A percentile compares a stretch with the other conserved stretches of the same genome.
Evolutionary conservation across 2,113 vertebrate genomes (phyloP).

Genomic region (Prochilodus magdalenae): DNA sequence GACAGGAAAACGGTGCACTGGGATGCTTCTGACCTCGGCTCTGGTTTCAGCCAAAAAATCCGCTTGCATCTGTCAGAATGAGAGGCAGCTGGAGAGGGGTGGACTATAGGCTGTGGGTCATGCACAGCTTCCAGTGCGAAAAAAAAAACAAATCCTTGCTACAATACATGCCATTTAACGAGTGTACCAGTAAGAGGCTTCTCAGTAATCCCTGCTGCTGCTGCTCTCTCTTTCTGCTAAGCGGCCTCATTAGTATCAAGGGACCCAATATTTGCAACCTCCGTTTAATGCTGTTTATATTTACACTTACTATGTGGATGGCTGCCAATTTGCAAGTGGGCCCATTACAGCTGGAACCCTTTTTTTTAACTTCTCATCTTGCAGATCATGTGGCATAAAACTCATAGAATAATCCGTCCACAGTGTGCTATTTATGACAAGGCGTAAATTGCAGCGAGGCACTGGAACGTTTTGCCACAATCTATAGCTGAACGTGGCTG

Average conservation of each 20-base stretch:
- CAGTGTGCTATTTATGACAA: slow-evolving; percentile 27
- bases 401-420: slow-evolving; percentile 37
- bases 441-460: slow-evolving; percentile 27
- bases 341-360: slow-evolving; percentile 31
- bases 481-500: not conserved
- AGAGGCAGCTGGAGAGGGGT: slow-evolving; percentile 40
- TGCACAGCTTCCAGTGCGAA: slow-evolving; percentile 74
- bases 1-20: slow-evolving; percentile 70
- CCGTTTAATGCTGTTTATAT: slow-evolving; percentile 53
- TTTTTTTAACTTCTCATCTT: slow-evolving; percentile 1
- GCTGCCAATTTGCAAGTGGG: not conserved
- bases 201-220: slow-evolving; percentile 9
- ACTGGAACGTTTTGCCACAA: slow-evolving; percentile 12
- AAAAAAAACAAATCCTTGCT: slow-evolving; percentile 81
- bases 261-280: slow-evolving; percentile 58
- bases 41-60: slow-evolving; percentile 78
- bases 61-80: slow-evolving; percentile 79
- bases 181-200: slow-evolving; percentile 64
- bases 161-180: slow-evolving; percentile 74
- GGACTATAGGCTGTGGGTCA: slow-evolving; percentile 68
- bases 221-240: slow-evolving; percentile 9
- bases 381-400: slow-evolving; percentile 42
- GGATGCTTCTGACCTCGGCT: slow-evolving; percentile 67
- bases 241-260: slow-evolving; percentile 70
- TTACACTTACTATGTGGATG: slow-evolving; percentile 53